Base-by-base conservation (phyloP, 1,140 invertebrate species). In the Drosophila pandora region DNA sequence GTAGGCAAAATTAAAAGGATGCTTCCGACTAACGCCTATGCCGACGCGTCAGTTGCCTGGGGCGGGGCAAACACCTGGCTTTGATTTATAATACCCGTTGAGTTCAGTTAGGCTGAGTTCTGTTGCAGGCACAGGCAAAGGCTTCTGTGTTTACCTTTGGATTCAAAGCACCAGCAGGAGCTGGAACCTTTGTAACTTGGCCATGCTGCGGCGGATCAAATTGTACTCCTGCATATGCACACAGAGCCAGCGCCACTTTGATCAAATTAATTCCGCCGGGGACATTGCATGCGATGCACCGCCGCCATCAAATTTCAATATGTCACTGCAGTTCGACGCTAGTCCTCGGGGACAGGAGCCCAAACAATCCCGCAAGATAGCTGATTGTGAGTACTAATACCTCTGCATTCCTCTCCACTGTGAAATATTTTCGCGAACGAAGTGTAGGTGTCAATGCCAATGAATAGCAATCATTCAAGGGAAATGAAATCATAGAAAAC, bases 1-100 rank as follows among this genome's bases (percentile, higher is more conserved):
- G 80, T 87, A 83, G 82, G 62, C 79, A 60, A 82, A 87, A 83
- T 88, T 62, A 76, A 87, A 88, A 73, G 62, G 59, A 61, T 68
- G 74, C 59, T 49, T 59, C 47, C 32, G 22, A 45, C 34, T 37
- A 37, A 37, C 39, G 58, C 56, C 58, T 50, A 41, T 32, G 58
- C 56, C 58, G 30, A 41, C n/a, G 32, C 25, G 30, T 10, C 47
- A 2, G 34, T 10, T 21, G 22, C 28, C 37, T 21, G 61, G 63
- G 63, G 69, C 53, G 45, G 52, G 60, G 45, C 59, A 30, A 37
- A 28, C 70, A 65, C 61, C 60, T 61, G 79, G 57, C 79, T 87
- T 85, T 85, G 82, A 85, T 87, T 87, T 85, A 85, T 78, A 82
- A 70, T 63, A 87, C 77, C 78, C 60, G 34, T 12, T 25, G 25